Conservation (phyloP, 1,140 invertebrate genomes). For the Drosophila pruinosa region DNA sequence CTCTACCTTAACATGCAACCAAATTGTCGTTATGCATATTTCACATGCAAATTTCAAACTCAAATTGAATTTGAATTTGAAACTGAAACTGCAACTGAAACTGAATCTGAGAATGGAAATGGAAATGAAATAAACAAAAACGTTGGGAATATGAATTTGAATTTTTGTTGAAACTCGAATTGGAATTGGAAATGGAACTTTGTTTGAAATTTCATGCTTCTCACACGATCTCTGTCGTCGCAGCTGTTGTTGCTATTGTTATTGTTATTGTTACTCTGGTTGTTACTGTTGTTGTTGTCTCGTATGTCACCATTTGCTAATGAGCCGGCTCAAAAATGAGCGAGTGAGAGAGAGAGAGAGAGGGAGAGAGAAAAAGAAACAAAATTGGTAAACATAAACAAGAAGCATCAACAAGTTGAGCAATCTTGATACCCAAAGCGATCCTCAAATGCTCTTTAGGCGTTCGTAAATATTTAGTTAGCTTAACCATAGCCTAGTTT, state of each 20-base stretch:
- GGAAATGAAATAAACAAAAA: slow-evolving; percentile 20
- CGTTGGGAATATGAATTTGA: slow-evolving; percentile 1
- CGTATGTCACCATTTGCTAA: slow-evolving; percentile 46
- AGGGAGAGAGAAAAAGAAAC: not conserved
- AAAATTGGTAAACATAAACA: slow-evolving; percentile 45
- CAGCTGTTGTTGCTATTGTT: slow-evolving; percentile 3
- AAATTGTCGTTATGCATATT: slow-evolving; percentile 4
- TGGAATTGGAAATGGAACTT: slow-evolving; percentile 6
- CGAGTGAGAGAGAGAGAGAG: not conserved
- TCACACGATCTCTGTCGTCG: slow-evolving; percentile 12
- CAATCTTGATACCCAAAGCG: slow-evolving; percentile 1
- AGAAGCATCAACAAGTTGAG: slow-evolving; percentile 39
- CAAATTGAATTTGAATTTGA: not conserved
- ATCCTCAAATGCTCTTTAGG: slow-evolving; percentile 6
- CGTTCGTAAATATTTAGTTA: slow-evolving; percentile 10
- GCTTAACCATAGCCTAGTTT: not conserved
- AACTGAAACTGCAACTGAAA: slow-evolving; percentile 1
- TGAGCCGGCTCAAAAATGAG: slow-evolving; percentile 21
- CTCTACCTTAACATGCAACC: slow-evolving; percentile 58
- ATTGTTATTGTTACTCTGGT: slow-evolving; percentile 1
- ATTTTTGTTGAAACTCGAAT: slow-evolving; percentile 7
- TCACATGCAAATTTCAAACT: not conserved
- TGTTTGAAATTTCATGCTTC: slow-evolving; percentile 32
- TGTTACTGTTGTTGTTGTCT: slow-evolving; percentile 25
- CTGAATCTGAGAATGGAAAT: not conserved